Evolutionary conservation across 2,113 vertebrate genomes (phyloP).

Genomic region (Aegithalos caudatus): DNA sequence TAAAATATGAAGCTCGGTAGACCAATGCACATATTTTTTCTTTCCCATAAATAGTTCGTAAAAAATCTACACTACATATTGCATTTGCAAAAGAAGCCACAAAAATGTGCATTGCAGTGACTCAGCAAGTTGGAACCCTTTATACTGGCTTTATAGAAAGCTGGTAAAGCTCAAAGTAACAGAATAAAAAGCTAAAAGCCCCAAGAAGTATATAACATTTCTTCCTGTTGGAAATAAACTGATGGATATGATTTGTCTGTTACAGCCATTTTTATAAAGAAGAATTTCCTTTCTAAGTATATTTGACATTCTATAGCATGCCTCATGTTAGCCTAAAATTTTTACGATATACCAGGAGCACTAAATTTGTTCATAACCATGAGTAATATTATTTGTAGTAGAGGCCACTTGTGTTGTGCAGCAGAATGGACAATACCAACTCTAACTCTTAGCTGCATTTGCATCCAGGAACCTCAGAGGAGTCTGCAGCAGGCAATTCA

Average conservation of each 20-base stretch:
- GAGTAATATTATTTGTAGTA: background rate
- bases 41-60: constrained; percentile 8
- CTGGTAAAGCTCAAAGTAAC: constrained; percentile 50
- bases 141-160: constrained; percentile 55
- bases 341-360: background rate
- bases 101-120: constrained; percentile 59
- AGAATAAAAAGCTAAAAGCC: constrained; percentile 62
- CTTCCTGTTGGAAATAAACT: constrained; percentile 57
- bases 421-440: background rate
- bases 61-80: constrained; percentile 14
- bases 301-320: background rate
- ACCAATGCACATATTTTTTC: background rate
- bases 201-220: constrained; percentile 44
- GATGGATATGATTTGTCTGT: constrained; percentile 51
- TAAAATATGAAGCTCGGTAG: background rate
- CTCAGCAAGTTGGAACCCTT: constrained; percentile 61
- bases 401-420: background rate
- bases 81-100: constrained; percentile 45
- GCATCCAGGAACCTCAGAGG: background rate
- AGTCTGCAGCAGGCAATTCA: background rate
- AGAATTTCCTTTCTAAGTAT: constrained; percentile 31
- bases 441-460: background rate
- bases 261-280: constrained; percentile 9
- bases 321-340: background rate
- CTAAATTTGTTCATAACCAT: background rate